These are phyloP conservation scores for Amblyteles armatorius DNA, from an alignment of 2,888 invertebrate genomes.

Conservation along the genomic window DNA sequence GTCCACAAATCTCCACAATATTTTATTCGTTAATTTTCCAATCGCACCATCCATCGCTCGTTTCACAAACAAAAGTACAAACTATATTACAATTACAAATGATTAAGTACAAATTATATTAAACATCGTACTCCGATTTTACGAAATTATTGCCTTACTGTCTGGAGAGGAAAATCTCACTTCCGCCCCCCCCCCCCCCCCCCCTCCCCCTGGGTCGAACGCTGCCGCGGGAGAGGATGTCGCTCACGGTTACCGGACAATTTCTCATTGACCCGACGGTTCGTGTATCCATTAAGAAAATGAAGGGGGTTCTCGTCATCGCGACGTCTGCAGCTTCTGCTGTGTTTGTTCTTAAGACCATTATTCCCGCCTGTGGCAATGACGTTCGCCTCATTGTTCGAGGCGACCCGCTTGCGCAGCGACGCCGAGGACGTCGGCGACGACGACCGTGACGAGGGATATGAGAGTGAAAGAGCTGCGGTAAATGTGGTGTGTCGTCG, in stretches of 20 bases:
- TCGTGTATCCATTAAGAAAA: conserved; percentile 77
- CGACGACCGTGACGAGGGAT: conserved; percentile 35
- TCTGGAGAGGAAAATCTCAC: conserved; percentile 61
- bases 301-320: conserved; percentile 71
- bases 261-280: conserved; percentile 69
- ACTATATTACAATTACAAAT: too few species aligned
- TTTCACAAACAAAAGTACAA: too few species aligned
- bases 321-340: conserved; percentile 8
- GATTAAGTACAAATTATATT: too few species aligned
- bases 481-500: conserved; percentile 40
- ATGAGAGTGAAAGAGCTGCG: conserved; percentile 51
- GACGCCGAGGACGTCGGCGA: conserved; percentile 16
- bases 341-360: conserved; percentile 42
- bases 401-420: conserved; percentile 16
- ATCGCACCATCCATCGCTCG: too few species aligned
- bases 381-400: conserved; percentile 62
- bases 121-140: too few species aligned
- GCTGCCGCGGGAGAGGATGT: neutral
- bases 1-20: too few species aligned
- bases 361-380: conserved; percentile 40
- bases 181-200: neutral
- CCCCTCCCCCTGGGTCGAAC: neutral
- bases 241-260: conserved; percentile 63
- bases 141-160: too few species aligned
- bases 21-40: too few species aligned